Base-by-base conservation (phyloP, 2,888 invertebrate species). In the Hyppa rectilinea region DNA sequence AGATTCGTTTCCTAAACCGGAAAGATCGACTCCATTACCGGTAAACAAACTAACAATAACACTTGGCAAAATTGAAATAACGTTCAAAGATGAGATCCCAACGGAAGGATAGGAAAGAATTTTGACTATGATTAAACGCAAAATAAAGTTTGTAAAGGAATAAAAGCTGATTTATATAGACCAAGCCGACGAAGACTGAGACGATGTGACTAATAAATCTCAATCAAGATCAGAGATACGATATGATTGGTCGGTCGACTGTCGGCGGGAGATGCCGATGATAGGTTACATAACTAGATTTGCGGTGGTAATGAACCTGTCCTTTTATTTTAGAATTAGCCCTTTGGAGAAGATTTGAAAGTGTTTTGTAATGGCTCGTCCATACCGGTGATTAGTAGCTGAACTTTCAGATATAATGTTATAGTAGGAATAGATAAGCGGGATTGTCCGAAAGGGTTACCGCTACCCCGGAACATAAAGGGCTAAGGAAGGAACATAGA, bases 191-290 rank as follows among this genome's bases (percentile, higher is more conserved):
- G 85, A 83, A 82, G 88, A 82, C 89, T 86, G 84, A 82, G 87
- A 85, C 88, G 90, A 89, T 92, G 88, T 88, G 91, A 88, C 92
- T 88, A 93, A 95, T 95, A 95, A 95, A 95, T 95, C 94, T 95
- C 92, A 93, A 95, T 95, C 95, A 94, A 94, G 95, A 95, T 95
- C 87, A 82, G 84, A 87, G 93, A 92, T 90, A 90, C 89, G 93
- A 93, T 94, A 90, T 89, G 88, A 87, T 86, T 87, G 88, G 86
- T 87, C 86, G 92, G 84, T 87, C 88, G 88, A 89, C 89, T 93
- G 92, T 93, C 92, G 92, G 92, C 92, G 89, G 66, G 71, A 87
- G 89, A 90, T 89, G 87, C 87, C 84, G 81, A 82, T 83, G 88
- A 89, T 89, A 88, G 80, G 83, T 91, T 88, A 91, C 91, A 89